Base-by-base conservation (phyloP, 1,140 invertebrate species). In the Holcopasites calliopsidis region DNA sequence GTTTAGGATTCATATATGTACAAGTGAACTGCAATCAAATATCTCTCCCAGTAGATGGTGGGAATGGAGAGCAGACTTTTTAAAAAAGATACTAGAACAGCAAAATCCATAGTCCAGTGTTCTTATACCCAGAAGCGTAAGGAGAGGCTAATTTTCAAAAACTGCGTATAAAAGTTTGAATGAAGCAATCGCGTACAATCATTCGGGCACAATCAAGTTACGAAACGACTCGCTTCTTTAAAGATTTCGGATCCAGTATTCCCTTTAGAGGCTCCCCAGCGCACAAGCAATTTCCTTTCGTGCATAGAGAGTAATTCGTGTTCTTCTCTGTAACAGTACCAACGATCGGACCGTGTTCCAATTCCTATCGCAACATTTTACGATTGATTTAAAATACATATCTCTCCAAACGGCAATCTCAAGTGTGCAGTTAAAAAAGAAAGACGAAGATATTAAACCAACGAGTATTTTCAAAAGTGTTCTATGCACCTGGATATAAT, bases 161-260 rank as follows among this genome's bases (percentile, higher is more conserved):
- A 55, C n/a, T 66, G 1, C 10, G 2, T 16, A 44, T 7, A 35
- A 73, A 65, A 73, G 62, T 55, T 74, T 47, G 38, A 66, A 55
- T 66, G 16, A 66, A 47, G 66, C 50, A 57, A 55, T 66, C 18
- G 38, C n/a, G 18, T 11, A 47, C 6, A 49, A 52, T 50, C 8
- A 10, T 2, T 26, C 4, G 35, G 13, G 8, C 28, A 3, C 49
- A 61, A 66, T 57, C 31, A 31, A 66, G 50, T 52, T 55, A 44
- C 49, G 23, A 54, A 55, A 52, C 38, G 49, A 35, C 38, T 47
- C 16, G 0, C 7, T 2, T 35, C 23, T 66, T 54, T 54, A 54
- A 54, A 54, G 70, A 64, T 73, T 64, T 64, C 49, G 49, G 54
- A 65, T 73, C 54, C 21, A 18, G 33, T 54, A n/a, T 18, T 54